These are phyloP conservation scores for Cryptomyrus ogoouensis DNA, from an alignment of 2,113 vertebrate species.

Conservation along the genomic window DNA sequence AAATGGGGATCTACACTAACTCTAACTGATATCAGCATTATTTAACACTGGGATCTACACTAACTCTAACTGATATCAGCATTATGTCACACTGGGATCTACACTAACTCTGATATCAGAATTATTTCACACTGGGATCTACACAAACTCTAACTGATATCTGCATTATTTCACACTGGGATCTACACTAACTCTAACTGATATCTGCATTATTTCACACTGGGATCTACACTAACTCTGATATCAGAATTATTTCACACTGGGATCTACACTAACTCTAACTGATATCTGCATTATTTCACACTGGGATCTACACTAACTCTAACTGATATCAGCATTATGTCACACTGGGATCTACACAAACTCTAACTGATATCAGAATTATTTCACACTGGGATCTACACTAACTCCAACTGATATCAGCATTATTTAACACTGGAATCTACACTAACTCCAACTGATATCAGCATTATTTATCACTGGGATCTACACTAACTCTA, in stretches of 20 bases:
- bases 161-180: too few species aligned
- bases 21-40: not conserved
- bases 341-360: not conserved
- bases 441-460: not conserved
- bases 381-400: too few species aligned
- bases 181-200: too few species aligned
- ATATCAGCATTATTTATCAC: not conserved
- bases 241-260: not conserved
- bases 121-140: too few species aligned
- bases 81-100: not conserved
- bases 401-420: too few species aligned
- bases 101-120: not conserved
- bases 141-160: too few species aligned
- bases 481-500: not conserved
- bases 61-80: not conserved
- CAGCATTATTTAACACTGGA: too few species aligned
- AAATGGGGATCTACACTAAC: not conserved
- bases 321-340: not conserved
- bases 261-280: not conserved
- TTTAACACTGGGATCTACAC: not conserved
- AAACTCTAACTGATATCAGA: not conserved
- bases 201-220: too few species aligned
- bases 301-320: not conserved
- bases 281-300: not conserved
- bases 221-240: not conserved